Evolutionary conservation across 2,888 invertebrate species (phyloP), one percentile per base, ranked within the genome.

Genomic region (Amorpha juglandis): DNA sequence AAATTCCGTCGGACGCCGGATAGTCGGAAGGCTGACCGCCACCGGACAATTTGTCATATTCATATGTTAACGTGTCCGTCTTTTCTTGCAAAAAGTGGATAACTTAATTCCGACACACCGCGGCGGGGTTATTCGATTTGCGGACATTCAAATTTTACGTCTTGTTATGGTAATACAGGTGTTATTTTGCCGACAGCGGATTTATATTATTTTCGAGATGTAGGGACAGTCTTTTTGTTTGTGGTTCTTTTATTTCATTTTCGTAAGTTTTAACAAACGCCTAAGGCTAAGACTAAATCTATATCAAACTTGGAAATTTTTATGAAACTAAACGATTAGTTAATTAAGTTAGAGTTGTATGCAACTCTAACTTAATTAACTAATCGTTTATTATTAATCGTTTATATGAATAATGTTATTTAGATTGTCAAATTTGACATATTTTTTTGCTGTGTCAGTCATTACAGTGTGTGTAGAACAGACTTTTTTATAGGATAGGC

Each of bases 41-140:
- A 83, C 78, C 89, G 85, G 85, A 92, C 93, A 93, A 93, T 94
- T 93, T 93, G 93, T 94, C 94, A 93, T 93, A 94, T 94, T 93
- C 93, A 93, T 93, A 93, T 92, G 93, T 93, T 92, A 93, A 93
- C 92, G 90, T 90, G 89, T 77, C 86, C 91, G 89, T 91, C 92
- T 92, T 92, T 92, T 92, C 92, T 92, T 92, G 89, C 91, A 91
- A 92, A 93, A 92, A 92, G 90, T 89, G 90, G 91, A 90, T 92
- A 93, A 92, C 91, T 92, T 91, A 90, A 92, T 92, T 91, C 89
- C 83, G 82, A 78, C 73, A 72, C 74, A 79, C 81, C 75, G 85
- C 80, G 82, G 85, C 75, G 74, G 82, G 86, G 82, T 91, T 90
- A 92, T 92, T 91, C 87, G 92, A 90, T 92, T 91, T 92, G 90